A percentile compares a stretch with the other conserved stretches of the same genome.
phyloP scores from a whole-genome alignment of 2,797 vertebrate species.

The Setipinna tenuifilis region DNA sequence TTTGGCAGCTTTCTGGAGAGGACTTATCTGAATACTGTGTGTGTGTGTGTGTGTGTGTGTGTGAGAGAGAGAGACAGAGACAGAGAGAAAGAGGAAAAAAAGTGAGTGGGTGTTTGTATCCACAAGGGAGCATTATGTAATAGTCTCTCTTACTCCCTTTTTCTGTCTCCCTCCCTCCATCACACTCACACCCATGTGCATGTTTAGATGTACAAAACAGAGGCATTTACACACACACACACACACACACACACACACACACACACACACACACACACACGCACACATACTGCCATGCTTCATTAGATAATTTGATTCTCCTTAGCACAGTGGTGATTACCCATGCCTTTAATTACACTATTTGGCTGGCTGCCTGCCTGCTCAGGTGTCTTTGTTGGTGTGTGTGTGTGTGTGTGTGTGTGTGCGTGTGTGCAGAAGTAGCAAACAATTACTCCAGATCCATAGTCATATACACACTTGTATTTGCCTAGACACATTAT shows the following conservation, averaged over 20 bases:
- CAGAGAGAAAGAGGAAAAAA: too few species aligned
- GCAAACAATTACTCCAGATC: not conserved
- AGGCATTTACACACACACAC: not conserved
- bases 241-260: conserved; percentile 4
- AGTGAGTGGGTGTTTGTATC: conserved; percentile 18
- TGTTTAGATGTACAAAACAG: not conserved
- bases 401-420: conserved; percentile 15
- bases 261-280: not conserved
- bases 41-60: too few species aligned
- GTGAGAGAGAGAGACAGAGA: too few species aligned
- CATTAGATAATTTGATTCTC: conserved; percentile 12
- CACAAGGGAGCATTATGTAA: not conserved
- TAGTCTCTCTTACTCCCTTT: not conserved
- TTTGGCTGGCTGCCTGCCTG: not conserved
- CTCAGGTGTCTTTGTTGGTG: not conserved
- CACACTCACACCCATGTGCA: not conserved
- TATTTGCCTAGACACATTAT: not conserved
- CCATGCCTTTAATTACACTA: conserved; percentile 7
- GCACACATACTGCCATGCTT: not conserved
- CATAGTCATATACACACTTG: not conserved
- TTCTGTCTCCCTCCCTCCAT: not conserved
- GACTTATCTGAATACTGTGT: not conserved
- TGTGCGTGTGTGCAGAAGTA: conserved; percentile 2
- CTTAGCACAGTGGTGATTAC: conserved; percentile 4
- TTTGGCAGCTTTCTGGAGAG: not conserved